These are phyloP conservation scores for Proteles cristata DNA, from an alignment of 2,113 vertebrate species.

Conservation along the genomic window DNA sequence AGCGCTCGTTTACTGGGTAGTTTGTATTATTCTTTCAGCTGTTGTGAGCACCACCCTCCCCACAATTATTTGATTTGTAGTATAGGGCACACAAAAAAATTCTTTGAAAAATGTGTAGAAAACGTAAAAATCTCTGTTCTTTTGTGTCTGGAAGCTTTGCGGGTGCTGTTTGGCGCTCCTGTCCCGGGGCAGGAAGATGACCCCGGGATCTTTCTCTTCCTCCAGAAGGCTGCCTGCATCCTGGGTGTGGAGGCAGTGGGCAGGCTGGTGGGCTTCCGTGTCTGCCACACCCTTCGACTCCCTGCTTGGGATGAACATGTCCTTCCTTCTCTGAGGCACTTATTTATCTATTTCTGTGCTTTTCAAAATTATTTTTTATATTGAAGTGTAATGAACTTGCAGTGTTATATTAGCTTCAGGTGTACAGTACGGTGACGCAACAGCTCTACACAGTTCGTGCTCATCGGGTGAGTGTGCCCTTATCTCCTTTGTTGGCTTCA, in stretches of 20 bases:
- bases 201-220: neutral
- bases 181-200: accelerated
- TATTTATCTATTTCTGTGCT: neutral
- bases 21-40: conserved; percentile 29
- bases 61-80: conserved; percentile 39
- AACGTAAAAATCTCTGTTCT: neutral
- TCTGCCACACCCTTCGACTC: neutral
- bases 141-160: neutral
- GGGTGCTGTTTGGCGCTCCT: neutral
- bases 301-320: neutral
- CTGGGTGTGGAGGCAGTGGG: neutral
- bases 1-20: neutral
- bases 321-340: neutral
- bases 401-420: neutral
- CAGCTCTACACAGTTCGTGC: too few relatives aligned
- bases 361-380: neutral
- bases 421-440: neutral
- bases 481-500: neutral
- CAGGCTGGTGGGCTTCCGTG: neutral
- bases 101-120: neutral
- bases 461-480: neutral
- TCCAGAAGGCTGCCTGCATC: neutral
- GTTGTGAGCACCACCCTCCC: neutral
- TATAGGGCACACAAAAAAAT: neutral
- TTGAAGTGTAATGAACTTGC: neutral